Base-by-base conservation (phyloP, 37 sponge, comb jelly and placozoan species). In the Beroe forskalii region DNA sequence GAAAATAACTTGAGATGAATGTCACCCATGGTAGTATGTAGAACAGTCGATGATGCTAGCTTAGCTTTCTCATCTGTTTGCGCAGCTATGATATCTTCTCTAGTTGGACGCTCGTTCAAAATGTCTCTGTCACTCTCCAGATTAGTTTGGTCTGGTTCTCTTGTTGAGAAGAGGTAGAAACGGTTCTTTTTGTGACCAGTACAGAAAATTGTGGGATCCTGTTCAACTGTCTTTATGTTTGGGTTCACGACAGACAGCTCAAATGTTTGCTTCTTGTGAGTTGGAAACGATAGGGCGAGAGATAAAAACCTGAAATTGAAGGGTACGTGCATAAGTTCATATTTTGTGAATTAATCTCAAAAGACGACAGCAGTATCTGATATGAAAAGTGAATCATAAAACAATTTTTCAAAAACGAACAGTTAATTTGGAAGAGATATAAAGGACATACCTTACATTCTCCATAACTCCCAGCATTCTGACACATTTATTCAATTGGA, bases 21-120 rank as follows among this genome's bases (percentile, higher is more conserved):
- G 62, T 97, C 98, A 23, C 98, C 91, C 72, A 91, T 66, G 69
- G n/a, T 91, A 22, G 91, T 91, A 32, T 91, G 91, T 30, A 91
- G 60, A 24, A 91, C 36, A 27, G 91, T 67, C 4, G 72, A 67
- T 66, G 48, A 42, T 14, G 91, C 91, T 12, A 91, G 42, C 38
- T 67, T 66, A 39, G 75, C 75, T 72, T 72, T 72, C 75, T 72
- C 75, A 20, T 72, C 75, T 8, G 75, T 72, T 20, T 72, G 75
- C 32, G 95, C 97, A 44, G 94, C 92, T 90, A 97, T 69, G 91
- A 94, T 94, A 69, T 97, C 97, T 62, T 97, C 97, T 38, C 94
- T 94, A 37, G 97, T 94, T 28, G 97, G 97, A 67, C 94, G 95
- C 91, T 97, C 97, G 91, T 97, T 97, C 89, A 95, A 94, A 35